Evolutionary conservation across 2,797 vertebrate species (phyloP).

Genomic region (Helarctos malayanus): DNA sequence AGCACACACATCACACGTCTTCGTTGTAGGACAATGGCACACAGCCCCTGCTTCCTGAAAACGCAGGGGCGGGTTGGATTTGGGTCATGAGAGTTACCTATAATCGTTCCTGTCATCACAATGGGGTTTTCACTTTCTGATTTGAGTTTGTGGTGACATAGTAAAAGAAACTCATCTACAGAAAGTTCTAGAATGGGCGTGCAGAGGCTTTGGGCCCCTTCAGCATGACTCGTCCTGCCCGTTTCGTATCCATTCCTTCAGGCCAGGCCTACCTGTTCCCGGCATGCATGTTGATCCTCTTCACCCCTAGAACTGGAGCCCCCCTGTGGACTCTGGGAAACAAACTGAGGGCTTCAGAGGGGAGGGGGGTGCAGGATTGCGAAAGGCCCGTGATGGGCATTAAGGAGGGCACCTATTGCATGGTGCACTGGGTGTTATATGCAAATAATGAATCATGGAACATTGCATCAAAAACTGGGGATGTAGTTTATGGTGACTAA

Average conservation of each 20-base stretch:
- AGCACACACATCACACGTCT: background rate
- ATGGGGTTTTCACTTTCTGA: background rate
- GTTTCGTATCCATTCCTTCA: rapidly evolving
- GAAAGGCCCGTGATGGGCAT: no score
- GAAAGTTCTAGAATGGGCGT: background rate
- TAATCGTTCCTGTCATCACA: background rate
- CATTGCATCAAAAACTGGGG: no score
- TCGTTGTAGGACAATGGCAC: background rate
- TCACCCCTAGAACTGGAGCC: no score
- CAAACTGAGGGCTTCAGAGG: no score
- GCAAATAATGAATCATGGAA: no score
- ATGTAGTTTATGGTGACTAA: no score
- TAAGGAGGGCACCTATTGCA: no score
- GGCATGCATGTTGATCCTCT: background rate
- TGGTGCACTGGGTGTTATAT: no score
- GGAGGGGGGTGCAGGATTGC: no score
- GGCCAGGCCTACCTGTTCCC: rapidly evolving
- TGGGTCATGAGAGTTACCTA: background rate
- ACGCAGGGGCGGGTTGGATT: background rate
- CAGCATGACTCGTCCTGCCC: rapidly evolving
- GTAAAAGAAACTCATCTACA: background rate
- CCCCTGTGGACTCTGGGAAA: no score
- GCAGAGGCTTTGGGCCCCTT: background rate
- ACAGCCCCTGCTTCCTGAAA: background rate
- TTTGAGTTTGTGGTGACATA: background rate